phyloP scores from a whole-genome alignment of 2,888 invertebrate species.

The Litoditis marina region DNA sequence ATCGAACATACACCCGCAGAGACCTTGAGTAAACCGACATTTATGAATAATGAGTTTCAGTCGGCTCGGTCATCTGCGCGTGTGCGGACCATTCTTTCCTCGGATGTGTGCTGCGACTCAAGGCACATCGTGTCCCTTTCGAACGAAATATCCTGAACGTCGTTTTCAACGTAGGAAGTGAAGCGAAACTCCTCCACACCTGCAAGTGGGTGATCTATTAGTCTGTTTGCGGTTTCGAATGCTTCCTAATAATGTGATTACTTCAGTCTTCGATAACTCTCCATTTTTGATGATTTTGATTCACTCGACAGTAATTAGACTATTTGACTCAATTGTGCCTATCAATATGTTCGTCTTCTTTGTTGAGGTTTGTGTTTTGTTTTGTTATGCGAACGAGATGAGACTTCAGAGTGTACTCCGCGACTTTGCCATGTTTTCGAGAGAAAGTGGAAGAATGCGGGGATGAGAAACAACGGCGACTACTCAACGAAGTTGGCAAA shows the following conservation, averaged over 20 bases:
- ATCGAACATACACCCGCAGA: no score
- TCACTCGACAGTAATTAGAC: no score
- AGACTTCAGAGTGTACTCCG: constrained; percentile 49
- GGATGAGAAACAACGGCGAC: constrained; percentile 50
- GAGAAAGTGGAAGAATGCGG: constrained; percentile 57
- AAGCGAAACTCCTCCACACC: constrained; percentile 56
- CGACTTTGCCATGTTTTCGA: constrained; percentile 58
- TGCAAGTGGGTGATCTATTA: constrained; percentile 46
- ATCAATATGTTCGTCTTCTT: neutral
- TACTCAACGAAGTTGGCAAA: constrained; percentile 56
- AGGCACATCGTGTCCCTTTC: constrained; percentile 54
- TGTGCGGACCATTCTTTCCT: constrained; percentile 55
- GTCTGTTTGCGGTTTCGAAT: no score
- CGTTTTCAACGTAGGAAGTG: constrained; percentile 53
- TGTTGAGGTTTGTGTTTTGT: no score
- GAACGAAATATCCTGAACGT: constrained; percentile 57
- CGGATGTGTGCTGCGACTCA: constrained; percentile 54
- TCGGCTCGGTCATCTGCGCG: constrained; percentile 4
- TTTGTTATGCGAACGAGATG: no score
- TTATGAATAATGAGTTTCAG: constrained; percentile 10
- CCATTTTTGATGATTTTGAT: no score
- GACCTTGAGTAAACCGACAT: no score
- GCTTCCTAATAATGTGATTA: neutral
- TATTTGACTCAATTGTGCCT: no score
- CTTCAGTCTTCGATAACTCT: no score